phyloP scores from a whole-genome alignment of 2,797 vertebrate genomes.

The Gastrophryne carolinensis region DNA sequence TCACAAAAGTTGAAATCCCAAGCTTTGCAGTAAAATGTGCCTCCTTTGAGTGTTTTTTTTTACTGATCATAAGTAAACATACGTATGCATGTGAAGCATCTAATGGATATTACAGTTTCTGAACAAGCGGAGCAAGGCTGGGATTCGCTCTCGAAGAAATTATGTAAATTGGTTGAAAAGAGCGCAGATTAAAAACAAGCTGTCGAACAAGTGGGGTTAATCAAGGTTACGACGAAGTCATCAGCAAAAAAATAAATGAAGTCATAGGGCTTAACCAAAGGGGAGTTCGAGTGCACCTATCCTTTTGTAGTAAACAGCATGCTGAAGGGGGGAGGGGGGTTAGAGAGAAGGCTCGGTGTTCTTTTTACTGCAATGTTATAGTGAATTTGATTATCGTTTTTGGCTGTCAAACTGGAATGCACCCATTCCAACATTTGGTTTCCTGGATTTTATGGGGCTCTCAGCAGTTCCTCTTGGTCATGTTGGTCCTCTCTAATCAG shows the following conservation, averaged over 20 bases:
- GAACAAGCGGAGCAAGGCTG: not conserved
- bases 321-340: not conserved
- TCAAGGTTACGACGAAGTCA: too few relatives aligned
- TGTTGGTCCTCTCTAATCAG: too few relatives aligned
- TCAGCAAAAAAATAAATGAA: not conserved
- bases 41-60: not conserved
- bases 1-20: not conserved
- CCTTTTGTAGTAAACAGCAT: not conserved
- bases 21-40: not conserved
- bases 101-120: not conserved
- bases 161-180: not conserved
- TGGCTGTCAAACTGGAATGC: too few relatives aligned
- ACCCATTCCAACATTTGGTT: too few relatives aligned
- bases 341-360: not conserved
- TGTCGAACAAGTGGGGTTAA: not conserved
- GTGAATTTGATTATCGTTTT: too few relatives aligned
- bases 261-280: not conserved
- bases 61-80: not conserved
- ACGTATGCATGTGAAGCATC: not conserved
- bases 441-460: too few relatives aligned
- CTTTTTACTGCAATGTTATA: too few relatives aligned
- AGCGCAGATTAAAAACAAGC: not conserved
- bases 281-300: not conserved
- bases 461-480: too few relatives aligned
- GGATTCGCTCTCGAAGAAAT: not conserved